Conservation (phyloP, 2,113 vertebrate genomes). For the Mustela nigripes region DNA sequence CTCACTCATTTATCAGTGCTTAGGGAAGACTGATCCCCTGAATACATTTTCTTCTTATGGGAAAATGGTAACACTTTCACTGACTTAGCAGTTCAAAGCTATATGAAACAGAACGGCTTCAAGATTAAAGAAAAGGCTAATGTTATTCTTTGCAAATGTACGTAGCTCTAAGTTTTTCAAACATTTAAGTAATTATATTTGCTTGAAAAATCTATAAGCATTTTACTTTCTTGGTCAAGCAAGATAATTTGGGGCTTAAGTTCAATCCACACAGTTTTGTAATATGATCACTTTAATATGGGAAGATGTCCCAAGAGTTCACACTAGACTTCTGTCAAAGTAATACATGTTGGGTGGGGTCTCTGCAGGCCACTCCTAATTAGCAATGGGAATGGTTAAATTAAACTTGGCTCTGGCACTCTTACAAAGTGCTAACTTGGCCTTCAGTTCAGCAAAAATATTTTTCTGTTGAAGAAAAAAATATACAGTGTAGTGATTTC, state of each 20-base stretch:
- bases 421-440: neutral
- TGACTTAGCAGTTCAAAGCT: conserved; percentile 27
- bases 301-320: neutral
- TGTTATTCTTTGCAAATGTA: conserved; percentile 54
- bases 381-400: neutral
- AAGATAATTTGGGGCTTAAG: neutral
- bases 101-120: conserved; percentile 50
- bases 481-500: neutral
- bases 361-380: neutral
- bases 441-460: neutral
- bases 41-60: conserved; percentile 44
- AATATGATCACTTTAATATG: neutral
- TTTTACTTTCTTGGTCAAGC: neutral
- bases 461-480: neutral
- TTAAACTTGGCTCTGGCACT: neutral
- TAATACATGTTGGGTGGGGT: neutral
- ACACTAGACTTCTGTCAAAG: neutral
- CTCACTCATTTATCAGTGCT: conserved; percentile 66
- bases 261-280: neutral
- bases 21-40: conserved; percentile 68
- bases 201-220: conserved; percentile 40
- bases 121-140: conserved; percentile 23
- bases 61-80: conserved; percentile 59
- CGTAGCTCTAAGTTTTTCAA: conserved; percentile 50
- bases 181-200: conserved; percentile 68